phyloP scores from a whole-genome alignment of 2,888 invertebrate species.

The Meiosimyza platycephala region DNA sequence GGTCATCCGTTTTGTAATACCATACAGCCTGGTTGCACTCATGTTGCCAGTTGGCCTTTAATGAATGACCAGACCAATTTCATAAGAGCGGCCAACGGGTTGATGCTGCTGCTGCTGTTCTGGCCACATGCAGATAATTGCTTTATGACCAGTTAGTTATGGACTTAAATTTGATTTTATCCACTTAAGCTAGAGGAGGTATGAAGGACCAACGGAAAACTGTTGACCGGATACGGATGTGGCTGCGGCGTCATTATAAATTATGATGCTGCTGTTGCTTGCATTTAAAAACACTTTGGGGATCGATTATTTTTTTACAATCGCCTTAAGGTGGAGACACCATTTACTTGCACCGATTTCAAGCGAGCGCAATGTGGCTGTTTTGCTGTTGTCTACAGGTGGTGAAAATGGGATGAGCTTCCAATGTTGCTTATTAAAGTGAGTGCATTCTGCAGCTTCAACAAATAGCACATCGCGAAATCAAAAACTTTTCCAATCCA shows the following conservation, averaged over 20 bases:
- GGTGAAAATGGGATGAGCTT: background rate
- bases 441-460: constrained; percentile 19
- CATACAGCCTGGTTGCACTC: background rate
- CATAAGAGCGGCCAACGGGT: background rate
- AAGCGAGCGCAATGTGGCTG: background rate
- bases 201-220: background rate
- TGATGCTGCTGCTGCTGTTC: constrained; percentile 25
- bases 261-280: constrained; percentile 37
- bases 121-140: constrained; percentile 66
- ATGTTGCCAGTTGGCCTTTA: background rate
- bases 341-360: constrained; percentile 29
- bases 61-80: constrained; percentile 5
- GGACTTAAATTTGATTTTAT: constrained; percentile 60
- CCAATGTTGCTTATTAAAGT: constrained; percentile 13
- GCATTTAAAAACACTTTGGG: constrained; percentile 39
- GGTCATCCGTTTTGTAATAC: constrained; percentile 19
- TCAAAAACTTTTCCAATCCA: constrained; percentile 41
- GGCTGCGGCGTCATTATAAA: constrained; percentile 30
- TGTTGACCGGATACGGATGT: constrained; percentile 18
- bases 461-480: background rate
- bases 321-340: constrained; percentile 28
- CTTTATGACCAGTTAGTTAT: constrained; percentile 65
- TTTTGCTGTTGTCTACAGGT: background rate
- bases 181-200: constrained; percentile 23
- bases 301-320: constrained; percentile 42